phyloP scores from a whole-genome alignment of 2,113 vertebrate genomes.

The Lagopus leucura region DNA sequence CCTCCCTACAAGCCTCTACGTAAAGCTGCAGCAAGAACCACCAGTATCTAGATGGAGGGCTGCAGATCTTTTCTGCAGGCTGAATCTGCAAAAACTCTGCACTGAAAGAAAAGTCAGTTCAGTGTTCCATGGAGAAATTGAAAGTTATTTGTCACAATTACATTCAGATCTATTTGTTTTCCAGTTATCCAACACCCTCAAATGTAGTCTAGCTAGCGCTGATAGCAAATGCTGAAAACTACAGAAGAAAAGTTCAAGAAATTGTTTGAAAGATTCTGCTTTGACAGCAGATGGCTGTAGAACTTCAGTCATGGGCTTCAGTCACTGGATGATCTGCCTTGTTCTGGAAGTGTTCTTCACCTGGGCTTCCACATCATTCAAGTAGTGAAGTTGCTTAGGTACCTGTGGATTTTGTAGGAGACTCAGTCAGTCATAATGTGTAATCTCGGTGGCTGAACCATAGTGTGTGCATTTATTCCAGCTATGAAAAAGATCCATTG shows the following conservation, averaged over 20 bases:
- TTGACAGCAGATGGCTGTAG: not conserved
- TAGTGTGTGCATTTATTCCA: not conserved
- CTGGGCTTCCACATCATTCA: not conserved
- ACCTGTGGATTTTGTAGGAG: not conserved
- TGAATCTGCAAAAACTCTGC: not conserved
- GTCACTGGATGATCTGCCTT: not conserved
- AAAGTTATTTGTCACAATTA: not conserved
- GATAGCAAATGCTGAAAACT: not conserved
- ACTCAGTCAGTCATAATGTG: not conserved
- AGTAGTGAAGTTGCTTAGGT: not conserved
- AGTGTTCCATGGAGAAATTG: not conserved
- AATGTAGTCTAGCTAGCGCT: not conserved
- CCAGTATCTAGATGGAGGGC: not conserved
- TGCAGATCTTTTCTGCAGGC: not conserved
- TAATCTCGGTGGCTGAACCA: not conserved
- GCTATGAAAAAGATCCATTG: not conserved
- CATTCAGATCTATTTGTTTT: not conserved
- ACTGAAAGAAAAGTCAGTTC: not conserved
- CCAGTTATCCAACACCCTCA: not conserved
- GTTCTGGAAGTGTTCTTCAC: not conserved
- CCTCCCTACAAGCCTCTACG: not conserved
- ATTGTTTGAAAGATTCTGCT: not conserved
- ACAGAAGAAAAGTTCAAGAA: not conserved
- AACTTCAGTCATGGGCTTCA: not conserved
- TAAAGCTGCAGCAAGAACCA: not conserved